These are phyloP conservation scores for Ceyx melanurus DNA, from an alignment of 2,113 vertebrate species.

Conservation along the genomic window DNA sequence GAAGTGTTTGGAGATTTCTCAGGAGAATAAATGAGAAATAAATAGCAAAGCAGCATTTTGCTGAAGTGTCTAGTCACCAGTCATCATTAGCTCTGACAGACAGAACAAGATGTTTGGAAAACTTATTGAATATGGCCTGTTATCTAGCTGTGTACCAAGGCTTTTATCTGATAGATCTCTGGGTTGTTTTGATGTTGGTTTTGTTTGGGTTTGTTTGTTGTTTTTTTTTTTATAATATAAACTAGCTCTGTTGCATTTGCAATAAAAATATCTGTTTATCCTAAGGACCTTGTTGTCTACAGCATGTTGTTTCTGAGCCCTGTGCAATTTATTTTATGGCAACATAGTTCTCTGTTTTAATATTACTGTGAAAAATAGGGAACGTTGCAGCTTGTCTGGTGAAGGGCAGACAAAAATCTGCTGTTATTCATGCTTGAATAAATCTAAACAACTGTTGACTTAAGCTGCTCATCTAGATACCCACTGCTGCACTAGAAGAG, in stretches of 20 bases:
- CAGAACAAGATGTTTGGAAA: constrained; percentile 72
- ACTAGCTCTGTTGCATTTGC: background rate
- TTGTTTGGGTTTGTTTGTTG: too few species aligned
- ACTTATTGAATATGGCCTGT: constrained; percentile 53
- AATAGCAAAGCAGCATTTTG: constrained; percentile 44
- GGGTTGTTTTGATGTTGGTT: too few species aligned
- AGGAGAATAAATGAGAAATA: constrained; percentile 71
- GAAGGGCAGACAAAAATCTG: constrained; percentile 59
- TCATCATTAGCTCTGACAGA: constrained; percentile 75
- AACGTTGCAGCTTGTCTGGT: background rate
- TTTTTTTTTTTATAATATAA: background rate
- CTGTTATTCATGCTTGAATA: constrained; percentile 32
- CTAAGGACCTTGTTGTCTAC: constrained; percentile 23
- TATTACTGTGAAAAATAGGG: constrained; percentile 34
- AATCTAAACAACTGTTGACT: constrained; percentile 41
- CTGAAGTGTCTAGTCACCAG: constrained; percentile 69
- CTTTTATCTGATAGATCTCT: constrained; percentile 45
- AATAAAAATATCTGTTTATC: constrained; percentile 19
- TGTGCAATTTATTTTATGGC: background rate
- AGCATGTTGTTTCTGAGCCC: background rate
- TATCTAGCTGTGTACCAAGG: constrained; percentile 48
- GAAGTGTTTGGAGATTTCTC: constrained; percentile 66
- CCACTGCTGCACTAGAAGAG: background rate
- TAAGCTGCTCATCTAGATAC: constrained; percentile 17
- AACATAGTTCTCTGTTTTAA: constrained; percentile 10